Base-by-base conservation (phyloP, 35 echinoderm and acorn worm genomes). In the Eucidaris tribuloides region DNA sequence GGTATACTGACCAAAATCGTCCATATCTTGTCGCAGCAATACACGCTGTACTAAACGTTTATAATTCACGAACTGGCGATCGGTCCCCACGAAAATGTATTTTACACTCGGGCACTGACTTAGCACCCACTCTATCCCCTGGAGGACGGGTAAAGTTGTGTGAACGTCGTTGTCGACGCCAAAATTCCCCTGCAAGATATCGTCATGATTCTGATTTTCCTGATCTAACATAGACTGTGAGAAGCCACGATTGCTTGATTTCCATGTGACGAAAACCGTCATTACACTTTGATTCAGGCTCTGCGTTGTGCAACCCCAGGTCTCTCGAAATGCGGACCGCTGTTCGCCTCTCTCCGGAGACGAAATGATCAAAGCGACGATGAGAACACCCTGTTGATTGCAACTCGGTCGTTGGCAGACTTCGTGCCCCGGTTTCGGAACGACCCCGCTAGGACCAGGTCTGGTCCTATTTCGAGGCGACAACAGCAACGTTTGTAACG, bases 331-430 rank as follows among this genome's bases (percentile, higher is more conserved):
- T 0, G 68, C 68, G 24, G 24, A 19, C 6, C 68, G 68, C 7
- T 40, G 68, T 25, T 27, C 9, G 19, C 2, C 37, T 6, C 5
- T 36, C 14, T 74, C 33, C 24, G 40, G 36, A 25, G 36, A 35
- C 5, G 68, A 74, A 2, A 74, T 23, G 28, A 74, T 40, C 33
- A 74, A 44, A 18, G 68, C 44, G 68, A 74, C 24, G n/a, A 74
- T 44, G 68, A 74, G 86, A 7, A 74, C 71, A 43, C 48, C 77
- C 17, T 76, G 44, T n/a, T n/a, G n/a, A n/a, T n/a, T n/a, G n/a
- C n/a, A n/a, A n/a, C n/a, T n/a, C n/a, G n/a, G n/a, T n/a, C n/a
- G n/a, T n/a, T n/a, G n/a, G n/a, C n/a, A n/a, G n/a, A n/a, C n/a
- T n/a, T n/a, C n/a, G n/a, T n/a, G n/a, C n/a, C n/a, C n/a, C n/a